Evolutionary conservation across 2,113 vertebrate genomes (phyloP).

Genomic region (Guaruba guarouba): DNA sequence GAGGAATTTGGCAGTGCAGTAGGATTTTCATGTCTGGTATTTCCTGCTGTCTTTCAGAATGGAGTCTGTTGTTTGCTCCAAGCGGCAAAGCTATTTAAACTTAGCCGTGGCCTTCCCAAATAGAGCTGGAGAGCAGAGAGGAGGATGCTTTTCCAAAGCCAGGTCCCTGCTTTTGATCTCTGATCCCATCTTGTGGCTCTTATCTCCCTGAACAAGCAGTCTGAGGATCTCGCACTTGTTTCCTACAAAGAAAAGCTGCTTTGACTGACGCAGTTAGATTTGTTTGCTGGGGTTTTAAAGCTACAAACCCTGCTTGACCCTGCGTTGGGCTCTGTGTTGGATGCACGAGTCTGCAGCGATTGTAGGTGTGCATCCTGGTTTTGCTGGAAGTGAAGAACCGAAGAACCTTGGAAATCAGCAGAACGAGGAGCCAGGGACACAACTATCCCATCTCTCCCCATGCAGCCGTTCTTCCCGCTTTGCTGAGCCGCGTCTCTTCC

Average conservation of each 20-base stretch:
- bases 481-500: accelerated
- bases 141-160: background rate
- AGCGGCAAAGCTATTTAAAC: background rate
- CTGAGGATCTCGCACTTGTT: background rate
- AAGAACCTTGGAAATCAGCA: background rate
- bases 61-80: background rate
- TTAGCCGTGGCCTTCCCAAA: background rate
- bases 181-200: background rate
- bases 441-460: background rate
- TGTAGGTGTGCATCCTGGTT: background rate
- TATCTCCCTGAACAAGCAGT: background rate
- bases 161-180: background rate
- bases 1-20: background rate
- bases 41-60: background rate
- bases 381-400: background rate
- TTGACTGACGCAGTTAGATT: background rate
- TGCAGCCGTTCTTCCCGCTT: background rate
- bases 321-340: background rate
- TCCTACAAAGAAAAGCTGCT: background rate
- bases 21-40: background rate
- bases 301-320: background rate
- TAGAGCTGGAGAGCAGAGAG: background rate
- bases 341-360: accelerated
- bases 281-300: background rate
- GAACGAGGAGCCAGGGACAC: background rate